Evolutionary conservation across 1,140 invertebrate genomes (phyloP).

Genomic region (Lucilia cuprina): DNA sequence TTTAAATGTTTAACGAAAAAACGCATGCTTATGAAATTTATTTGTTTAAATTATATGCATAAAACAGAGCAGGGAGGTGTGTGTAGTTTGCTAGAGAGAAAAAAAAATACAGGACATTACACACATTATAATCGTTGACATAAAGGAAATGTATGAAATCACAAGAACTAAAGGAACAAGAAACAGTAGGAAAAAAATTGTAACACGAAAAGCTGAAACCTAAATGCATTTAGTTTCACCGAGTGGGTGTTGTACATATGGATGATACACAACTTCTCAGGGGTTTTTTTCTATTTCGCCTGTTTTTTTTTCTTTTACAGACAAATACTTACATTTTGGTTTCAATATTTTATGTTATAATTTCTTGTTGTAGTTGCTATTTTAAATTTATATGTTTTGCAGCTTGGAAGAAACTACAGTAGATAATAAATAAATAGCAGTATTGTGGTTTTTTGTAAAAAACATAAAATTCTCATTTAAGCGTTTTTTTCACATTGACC

Average conservation of each 20-base stretch:
- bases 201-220: not conserved
- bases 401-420: not conserved
- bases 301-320: not conserved
- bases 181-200: not conserved
- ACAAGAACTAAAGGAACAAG: not conserved
- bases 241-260: conserved; percentile 1
- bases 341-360: conserved; percentile 35
- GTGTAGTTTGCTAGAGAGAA: no score
- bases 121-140: conserved; percentile 35
- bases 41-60: not conserved
- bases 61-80: no score
- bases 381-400: no score
- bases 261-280: conserved; percentile 5
- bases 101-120: conserved; percentile 16
- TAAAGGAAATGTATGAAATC: conserved; percentile 32
- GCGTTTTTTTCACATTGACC: no score
- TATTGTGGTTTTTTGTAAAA: no score
- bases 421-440: not conserved
- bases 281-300: not conserved
- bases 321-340: conserved; percentile 28
- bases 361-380: not conserved
- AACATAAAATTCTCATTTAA: no score
- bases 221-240: conserved; percentile 26
- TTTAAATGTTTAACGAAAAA: not conserved
- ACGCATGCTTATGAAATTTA: conserved; percentile 33